phyloP scores from a whole-genome alignment of 2,888 invertebrate species.

The Hanleya hanleyi region DNA sequence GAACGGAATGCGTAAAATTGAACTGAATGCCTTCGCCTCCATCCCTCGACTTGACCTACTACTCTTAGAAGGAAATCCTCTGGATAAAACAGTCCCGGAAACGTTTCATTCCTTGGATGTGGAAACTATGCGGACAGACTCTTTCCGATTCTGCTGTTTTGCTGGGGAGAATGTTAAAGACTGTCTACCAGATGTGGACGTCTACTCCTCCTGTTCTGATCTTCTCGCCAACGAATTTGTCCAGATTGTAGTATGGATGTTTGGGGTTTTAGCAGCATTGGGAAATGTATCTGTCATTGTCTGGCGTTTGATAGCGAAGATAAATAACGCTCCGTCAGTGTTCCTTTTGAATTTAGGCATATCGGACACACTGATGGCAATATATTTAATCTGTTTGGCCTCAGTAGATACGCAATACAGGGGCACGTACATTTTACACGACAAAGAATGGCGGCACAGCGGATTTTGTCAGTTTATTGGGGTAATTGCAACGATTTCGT shows the following conservation, averaged over 20 bases:
- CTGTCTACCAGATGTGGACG: slow-evolving; percentile 46
- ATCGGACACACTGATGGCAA: slow-evolving; percentile 80
- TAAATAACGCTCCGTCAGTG: slow-evolving; percentile 71
- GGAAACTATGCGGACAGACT: background rate
- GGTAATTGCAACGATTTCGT: slow-evolving; percentile 68
- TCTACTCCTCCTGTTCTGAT: slow-evolving; percentile 46
- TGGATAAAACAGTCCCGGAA: background rate
- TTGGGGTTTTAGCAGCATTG: slow-evolving; percentile 77
- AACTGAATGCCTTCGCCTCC: slow-evolving; percentile 11
- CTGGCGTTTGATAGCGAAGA: slow-evolving; percentile 27
- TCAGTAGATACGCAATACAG: slow-evolving; percentile 76
- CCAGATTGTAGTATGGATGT: slow-evolving; percentile 78
- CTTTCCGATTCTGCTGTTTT: background rate
- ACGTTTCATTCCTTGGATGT: background rate
- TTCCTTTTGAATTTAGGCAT: slow-evolving; percentile 79
- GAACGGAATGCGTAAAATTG: slow-evolving; percentile 31
- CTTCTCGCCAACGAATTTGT: slow-evolving; percentile 45
- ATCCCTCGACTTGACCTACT: slow-evolving; percentile 7
- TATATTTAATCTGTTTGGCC: slow-evolving; percentile 79
- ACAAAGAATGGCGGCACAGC: slow-evolving; percentile 78
- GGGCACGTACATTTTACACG: slow-evolving; percentile 77
- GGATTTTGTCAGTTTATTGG: slow-evolving; percentile 78
- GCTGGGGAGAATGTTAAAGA: slow-evolving; percentile 8
- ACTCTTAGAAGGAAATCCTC: background rate
- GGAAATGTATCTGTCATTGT: slow-evolving; percentile 76